Base-by-base conservation (phyloP, 2,113 vertebrate species). In the Pseudopipra pipra region DNA sequence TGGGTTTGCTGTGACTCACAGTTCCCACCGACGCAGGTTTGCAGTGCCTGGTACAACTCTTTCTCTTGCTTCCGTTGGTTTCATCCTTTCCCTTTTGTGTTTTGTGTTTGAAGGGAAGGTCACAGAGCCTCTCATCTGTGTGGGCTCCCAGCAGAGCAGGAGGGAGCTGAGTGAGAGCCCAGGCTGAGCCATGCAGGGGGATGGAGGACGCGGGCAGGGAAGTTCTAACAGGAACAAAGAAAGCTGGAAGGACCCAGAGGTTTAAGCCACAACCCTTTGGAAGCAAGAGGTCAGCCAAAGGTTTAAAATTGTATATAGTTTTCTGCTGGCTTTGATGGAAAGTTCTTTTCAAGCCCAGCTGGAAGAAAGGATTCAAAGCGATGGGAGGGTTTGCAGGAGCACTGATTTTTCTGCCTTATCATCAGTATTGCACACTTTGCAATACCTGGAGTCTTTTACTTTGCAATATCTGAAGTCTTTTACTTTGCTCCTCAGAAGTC, bases 101-200 rank as follows among this genome's bases (percentile, higher is more conserved):
- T 96, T 58, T 91, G 5, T 31, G 54, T 97, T 98, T 98, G 89
- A 97, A 97, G 94, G 75, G 89, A 96, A 97, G 97, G 96, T 97
- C 97, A 95, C 77, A 49, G 49, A 84, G 72, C 31, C 1, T 3
- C 54, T 44, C 11, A 31, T 33, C 92, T 85, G 23, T 23, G 43
- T 17, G 28, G 93, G 79, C 91, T 97, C 96, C 93, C 96, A 46
- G 94, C 87, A 91, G 96, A 97, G 95, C 87, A 79, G 84, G 70
- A 84, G 82, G 95, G 84, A 79, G 73, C 96, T 87, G 97, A 85
- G 31, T 13, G 23, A 85, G 87, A 92, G 58, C 74, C 61, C 1
- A 4, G 56, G 65, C 47, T 2, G 25, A 84, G 77, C 59, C 52
- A 28, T 41, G 56, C 2, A 4, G 51, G 58, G 35, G 39, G 71